Base-by-base conservation (phyloP, 2,888 invertebrate genomes). In the Alitta virens region DNA sequence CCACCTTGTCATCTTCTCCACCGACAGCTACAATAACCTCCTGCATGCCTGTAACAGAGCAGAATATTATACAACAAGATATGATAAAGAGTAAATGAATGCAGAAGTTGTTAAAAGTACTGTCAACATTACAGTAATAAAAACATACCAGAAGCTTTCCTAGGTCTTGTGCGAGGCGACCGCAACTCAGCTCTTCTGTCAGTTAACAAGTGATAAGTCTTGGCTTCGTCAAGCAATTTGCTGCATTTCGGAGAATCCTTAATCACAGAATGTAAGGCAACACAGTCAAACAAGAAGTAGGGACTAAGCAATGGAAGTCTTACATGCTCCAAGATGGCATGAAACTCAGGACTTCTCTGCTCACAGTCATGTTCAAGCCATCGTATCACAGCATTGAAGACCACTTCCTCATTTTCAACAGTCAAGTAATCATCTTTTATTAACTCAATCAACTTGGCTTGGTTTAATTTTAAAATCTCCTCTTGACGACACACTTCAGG, bases 1-100 rank as follows among this genome's bases (percentile, higher is more conserved):
- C 84, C 7, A 84, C 83, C 72, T 84, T 84, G 72, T 85, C 84
- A 74, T 85, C 85, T 72, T 85, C 85, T 16, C 85, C 85, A 26
- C 85, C 85, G 23, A 84, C 84, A 56, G 84, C 83, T 40, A 85
- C 83, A 56, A 85, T 83, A 27, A 84, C 83, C 67, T 80, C 80
- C 60, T 46, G 46, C 18, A 21, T 46, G 3, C 46, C 46, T 46
- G 46, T 33, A 33, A 33, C n/a, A n/a, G n/a, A n/a, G n/a, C n/a
- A n/a, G n/a, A n/a, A n/a, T n/a, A n/a, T n/a, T n/a, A n/a, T n/a
- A n/a, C n/a, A n/a, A n/a, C n/a, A n/a, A n/a, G n/a, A n/a, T n/a
- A n/a, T n/a, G n/a, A n/a, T n/a, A n/a, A n/a, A n/a, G n/a, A n/a
- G n/a, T n/a, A n/a, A n/a, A n/a, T n/a, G n/a, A n/a, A n/a, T n/a